Percentiles rank a stretch among this genome's conserved stretches.
These are phyloP conservation scores for Rotaria magnacalcarata DNA, from an alignment of 2,888 invertebrate species.

Conservation along the genomic window DNA sequence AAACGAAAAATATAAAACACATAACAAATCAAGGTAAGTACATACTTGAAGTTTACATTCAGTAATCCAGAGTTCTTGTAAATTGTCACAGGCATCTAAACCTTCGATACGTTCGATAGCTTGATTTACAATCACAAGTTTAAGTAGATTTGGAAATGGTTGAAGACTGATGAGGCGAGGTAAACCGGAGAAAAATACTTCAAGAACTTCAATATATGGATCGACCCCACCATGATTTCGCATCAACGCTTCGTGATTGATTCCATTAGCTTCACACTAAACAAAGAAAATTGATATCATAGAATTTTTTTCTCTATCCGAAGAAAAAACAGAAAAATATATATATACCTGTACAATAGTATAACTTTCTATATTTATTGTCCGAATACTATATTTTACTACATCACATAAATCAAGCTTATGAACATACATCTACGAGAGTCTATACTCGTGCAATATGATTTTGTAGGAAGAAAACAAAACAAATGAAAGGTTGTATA, in stretches of 20 bases:
- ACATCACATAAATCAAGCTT: no score
- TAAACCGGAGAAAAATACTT: slow-evolving; percentile 58
- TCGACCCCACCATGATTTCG: slow-evolving; percentile 35
- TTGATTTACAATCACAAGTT: slow-evolving; percentile 51
- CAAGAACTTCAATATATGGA: slow-evolving; percentile 50
- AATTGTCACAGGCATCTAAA: slow-evolving; percentile 47
- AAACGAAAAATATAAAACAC: background rate
- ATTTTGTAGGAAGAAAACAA: no score
- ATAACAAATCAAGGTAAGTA: background rate
- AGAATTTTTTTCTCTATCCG: no score
- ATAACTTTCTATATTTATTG: no score
- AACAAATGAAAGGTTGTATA: no score
- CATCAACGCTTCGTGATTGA: slow-evolving; percentile 41
- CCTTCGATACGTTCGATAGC: slow-evolving; percentile 48
- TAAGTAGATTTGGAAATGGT: slow-evolving; percentile 55
- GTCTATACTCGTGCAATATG: no score
- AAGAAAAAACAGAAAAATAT: no score
- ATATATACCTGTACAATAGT: no score
- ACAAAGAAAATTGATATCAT: background rate
- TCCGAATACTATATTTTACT: no score
- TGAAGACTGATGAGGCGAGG: slow-evolving; percentile 54
- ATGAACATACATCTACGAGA: no score
- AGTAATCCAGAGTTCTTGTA: slow-evolving; percentile 50
- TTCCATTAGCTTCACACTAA: slow-evolving; percentile 46
- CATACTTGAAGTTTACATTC: slow-evolving; percentile 50